These are phyloP conservation scores for Plotosus lineatus DNA, from an alignment of 2,113 vertebrate species.

Conservation along the genomic window DNA sequence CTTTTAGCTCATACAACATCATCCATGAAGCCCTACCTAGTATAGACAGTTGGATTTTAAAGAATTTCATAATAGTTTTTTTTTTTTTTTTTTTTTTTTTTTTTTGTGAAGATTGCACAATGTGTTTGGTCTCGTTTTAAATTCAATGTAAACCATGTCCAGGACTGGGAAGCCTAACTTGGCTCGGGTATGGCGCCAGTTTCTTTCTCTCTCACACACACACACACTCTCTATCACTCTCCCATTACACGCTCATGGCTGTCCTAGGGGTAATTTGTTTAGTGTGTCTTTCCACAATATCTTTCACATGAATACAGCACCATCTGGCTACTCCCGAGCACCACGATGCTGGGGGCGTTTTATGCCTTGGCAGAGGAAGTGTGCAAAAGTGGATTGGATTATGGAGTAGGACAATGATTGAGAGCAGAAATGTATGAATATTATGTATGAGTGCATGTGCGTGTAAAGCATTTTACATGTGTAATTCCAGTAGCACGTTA, in stretches of 20 bases:
- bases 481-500: conserved; percentile 19
- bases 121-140: conserved; percentile 43
- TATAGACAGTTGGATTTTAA: conserved; percentile 35
- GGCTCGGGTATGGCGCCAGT: conserved; percentile 42
- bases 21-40: not conserved
- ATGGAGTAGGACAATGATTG: conserved; percentile 4
- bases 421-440: conserved; percentile 19
- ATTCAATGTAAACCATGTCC: conserved; percentile 55
- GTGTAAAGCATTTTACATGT: not conserved
- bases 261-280: conserved; percentile 65
- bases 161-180: conserved; percentile 48
- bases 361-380: conserved; percentile 50
- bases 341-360: conserved; percentile 35
- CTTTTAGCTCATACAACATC: not conserved
- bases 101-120: conserved; percentile 60
- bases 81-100: no score
- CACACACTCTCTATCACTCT: not conserved
- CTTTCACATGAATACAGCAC: conserved; percentile 49
- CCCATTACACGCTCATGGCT: conserved; percentile 22
- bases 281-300: conserved; percentile 62
- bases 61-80: conserved; percentile 3
- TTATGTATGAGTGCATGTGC: conserved; percentile 3
- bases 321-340: conserved; percentile 50
- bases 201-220: conserved; percentile 8
- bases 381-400: conserved; percentile 17